Evolutionary conservation across 2,113 vertebrate species (phyloP), one percentile per base, ranked within the genome.

Genomic region (Anolis carolinensis): DNA sequence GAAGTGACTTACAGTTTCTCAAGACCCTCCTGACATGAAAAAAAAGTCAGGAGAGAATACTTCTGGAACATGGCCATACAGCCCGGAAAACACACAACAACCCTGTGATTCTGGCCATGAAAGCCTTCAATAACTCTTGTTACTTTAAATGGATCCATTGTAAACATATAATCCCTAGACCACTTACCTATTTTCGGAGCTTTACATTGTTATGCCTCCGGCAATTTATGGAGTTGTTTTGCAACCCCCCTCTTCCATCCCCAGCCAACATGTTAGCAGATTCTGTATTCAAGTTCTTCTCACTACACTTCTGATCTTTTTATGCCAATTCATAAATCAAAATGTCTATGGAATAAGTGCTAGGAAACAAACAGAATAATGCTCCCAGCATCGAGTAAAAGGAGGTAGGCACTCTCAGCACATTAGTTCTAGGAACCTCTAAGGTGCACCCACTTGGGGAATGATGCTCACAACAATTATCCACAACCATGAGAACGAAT

Each of bases 401-500:
- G 50, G 30, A 52, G 8, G 72, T 34, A 52, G 63, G 52, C 6
- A 82, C 20, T 84, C 13, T 25, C 79, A 50, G 18, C 4, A 36
- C 83, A 92, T 90, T 67, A 79, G 13, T 1, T 1, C 34, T 39
- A 55, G 20, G 73, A 65, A 70, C 48, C 59, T 78, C 89, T 86
- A 78, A 77, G 70, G 44, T 67, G 72, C 21, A 74, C 23, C 88
- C 80, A 88, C 82, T 65, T 89, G 82, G 62, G 67, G 79, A 94
- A 83, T 21, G 3, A 81, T 88, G 86, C 73, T 80, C 0, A 0
- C 59, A 80, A 88, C 77, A 68, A 88, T 78, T 88, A 88, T 87
- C 88, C 90, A 87, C 87, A 62, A 83, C 52, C 71, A 59, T 44
- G 90, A 94, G 83, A 62, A 81, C 68, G 89, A 88, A 91, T 89